Percentiles rank a stretch among this genome's conserved stretches.
These are phyloP conservation scores for Sitta carolinensis DNA, from an alignment of 2,797 vertebrate species.

Conservation along the genomic window DNA sequence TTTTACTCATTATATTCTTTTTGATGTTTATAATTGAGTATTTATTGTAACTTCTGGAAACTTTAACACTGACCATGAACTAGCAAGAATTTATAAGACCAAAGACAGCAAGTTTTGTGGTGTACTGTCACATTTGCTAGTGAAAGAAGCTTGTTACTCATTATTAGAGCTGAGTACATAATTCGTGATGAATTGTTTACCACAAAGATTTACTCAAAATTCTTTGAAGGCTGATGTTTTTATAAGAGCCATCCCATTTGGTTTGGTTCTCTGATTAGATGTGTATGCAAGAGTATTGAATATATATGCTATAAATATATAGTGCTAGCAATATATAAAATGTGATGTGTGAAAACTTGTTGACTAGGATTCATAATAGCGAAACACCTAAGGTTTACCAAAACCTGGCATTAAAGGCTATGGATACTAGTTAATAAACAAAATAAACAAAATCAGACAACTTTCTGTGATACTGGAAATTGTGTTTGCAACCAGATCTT, in stretches of 20 bases:
- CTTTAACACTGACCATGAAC: not conserved
- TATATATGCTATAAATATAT: not conserved
- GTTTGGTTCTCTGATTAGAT: not conserved
- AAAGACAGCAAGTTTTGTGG: not conserved
- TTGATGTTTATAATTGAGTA: constrained; percentile 13
- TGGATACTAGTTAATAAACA: not conserved
- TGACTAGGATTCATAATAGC: not conserved
- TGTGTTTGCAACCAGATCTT: not conserved
- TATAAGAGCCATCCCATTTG: not conserved
- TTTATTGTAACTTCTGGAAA: constrained; percentile 27
- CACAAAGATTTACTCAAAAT: not conserved
- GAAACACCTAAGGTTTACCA: not conserved
- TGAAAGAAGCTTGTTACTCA: not conserved
- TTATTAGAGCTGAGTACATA: constrained; percentile 4
- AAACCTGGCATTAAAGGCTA: not conserved
- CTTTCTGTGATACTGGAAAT: not conserved
- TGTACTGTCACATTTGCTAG: not conserved
- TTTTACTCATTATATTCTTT: not conserved
- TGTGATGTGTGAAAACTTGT: not conserved
- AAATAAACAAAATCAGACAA: not conserved
- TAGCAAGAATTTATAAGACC: not conserved
- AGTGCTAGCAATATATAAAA: not conserved
- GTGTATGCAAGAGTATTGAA: not conserved
- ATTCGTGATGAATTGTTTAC: not conserved
- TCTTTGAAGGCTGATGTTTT: not conserved